Percentiles rank a stretch among this genome's conserved stretches.
These are phyloP conservation scores for Adelges cooleyi DNA, from an alignment of 1,140 invertebrate species.

Conservation along the genomic window DNA sequence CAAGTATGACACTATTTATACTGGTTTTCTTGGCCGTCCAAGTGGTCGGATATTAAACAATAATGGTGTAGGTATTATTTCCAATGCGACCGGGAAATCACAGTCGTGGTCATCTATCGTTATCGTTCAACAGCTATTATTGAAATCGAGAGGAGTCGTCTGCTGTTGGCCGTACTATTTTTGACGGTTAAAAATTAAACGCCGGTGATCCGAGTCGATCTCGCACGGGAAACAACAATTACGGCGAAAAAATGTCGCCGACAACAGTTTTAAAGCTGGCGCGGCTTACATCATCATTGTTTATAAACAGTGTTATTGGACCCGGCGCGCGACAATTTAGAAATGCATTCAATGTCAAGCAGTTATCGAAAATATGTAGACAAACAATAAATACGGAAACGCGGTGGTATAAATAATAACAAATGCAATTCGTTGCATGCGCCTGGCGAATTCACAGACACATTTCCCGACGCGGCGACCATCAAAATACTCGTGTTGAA, in stretches of 20 bases:
- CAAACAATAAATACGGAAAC: constrained; percentile 22
- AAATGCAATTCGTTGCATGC: not conserved
- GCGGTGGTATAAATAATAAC: not conserved
- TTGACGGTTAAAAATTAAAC: not conserved
- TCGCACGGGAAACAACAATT: too few species aligned
- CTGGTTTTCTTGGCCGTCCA: too few species aligned
- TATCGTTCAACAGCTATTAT: too few species aligned
- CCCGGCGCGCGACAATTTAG: not conserved
- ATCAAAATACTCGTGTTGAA: too few species aligned
- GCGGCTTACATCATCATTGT: not conserved
- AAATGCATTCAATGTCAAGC: constrained; percentile 10
- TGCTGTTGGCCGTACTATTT: not conserved
- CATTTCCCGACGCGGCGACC: not conserved
- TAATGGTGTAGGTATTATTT: too few species aligned
- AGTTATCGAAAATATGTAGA: not conserved
- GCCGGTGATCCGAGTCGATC: too few species aligned
- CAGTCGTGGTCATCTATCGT: too few species aligned
- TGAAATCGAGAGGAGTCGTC: not conserved
- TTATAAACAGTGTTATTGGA: not conserved
- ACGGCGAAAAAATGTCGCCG: too few species aligned
- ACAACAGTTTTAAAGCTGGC: too few species aligned
- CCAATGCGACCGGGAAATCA: too few species aligned
- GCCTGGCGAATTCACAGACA: not conserved
- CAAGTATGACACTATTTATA: too few species aligned
- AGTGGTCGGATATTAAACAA: too few species aligned